Evolutionary conservation across 92 coral and sea anemone genomes (phyloP).

Genomic region (Galaxea fascicularis): DNA sequence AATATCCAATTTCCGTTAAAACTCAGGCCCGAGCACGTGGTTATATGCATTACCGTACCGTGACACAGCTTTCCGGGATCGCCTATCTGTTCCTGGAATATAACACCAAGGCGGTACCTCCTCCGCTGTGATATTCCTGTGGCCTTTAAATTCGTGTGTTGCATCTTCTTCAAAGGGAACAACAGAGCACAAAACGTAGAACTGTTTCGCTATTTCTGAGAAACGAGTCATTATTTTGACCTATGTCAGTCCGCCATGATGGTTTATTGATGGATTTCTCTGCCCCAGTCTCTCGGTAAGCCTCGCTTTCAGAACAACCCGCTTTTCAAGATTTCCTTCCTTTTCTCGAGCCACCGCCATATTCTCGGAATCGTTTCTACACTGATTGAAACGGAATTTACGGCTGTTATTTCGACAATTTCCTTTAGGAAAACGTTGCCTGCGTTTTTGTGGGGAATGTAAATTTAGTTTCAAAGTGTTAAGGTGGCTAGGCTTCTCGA

Average conservation of each 20-base stretch:
- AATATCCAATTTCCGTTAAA: no score
- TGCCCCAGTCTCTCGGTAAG: constrained; percentile 66
- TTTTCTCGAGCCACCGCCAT: constrained; percentile 86
- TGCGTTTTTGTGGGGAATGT: neutral
- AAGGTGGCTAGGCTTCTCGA: neutral
- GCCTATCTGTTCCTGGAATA: constrained; percentile 93
- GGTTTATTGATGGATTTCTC: neutral
- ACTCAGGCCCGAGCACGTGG: no score
- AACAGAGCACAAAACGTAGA: constrained; percentile 67
- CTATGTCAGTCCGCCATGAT: constrained; percentile 27
- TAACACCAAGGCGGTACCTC: constrained; percentile 93
- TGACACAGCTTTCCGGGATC: constrained; percentile 93
- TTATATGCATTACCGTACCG: constrained; percentile 42
- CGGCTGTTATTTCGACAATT: constrained; percentile 16
- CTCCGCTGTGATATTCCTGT: constrained; percentile 84
- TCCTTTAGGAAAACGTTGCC: neutral
- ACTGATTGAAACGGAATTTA: constrained; percentile 66
- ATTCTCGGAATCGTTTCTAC: constrained; percentile 61
- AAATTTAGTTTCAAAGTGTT: neutral
- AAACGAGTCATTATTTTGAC: constrained; percentile 20
- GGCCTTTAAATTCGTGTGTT: constrained; percentile 93
- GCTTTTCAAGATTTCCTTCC: constrained; percentile 53
- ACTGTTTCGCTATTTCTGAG: constrained; percentile 37
- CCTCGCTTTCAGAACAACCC: constrained; percentile 77
- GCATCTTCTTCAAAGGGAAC: constrained; percentile 91